phyloP scores from a whole-genome alignment of 2,888 invertebrate genomes.

The Notodonta dromedarius region DNA sequence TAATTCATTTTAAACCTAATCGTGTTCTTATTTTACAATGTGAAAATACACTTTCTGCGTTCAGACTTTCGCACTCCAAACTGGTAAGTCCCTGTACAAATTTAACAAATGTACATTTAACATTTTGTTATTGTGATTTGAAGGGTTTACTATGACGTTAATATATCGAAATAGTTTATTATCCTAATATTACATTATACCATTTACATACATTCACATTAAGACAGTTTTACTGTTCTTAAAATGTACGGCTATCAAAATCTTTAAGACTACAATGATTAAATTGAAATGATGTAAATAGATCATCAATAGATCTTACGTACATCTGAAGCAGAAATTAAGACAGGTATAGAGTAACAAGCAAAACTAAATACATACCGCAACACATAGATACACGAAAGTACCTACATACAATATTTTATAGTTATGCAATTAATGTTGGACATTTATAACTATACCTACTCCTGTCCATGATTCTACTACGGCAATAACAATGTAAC shows the following conservation, averaged over 20 bases:
- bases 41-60: constrained; percentile 80
- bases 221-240: constrained; percentile 53
- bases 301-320: neutral
- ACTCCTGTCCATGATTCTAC: constrained; percentile 26
- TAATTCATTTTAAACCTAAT: constrained; percentile 76
- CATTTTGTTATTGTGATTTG: constrained; percentile 83
- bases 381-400: neutral
- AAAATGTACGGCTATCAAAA: constrained; percentile 19
- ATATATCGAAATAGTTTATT: constrained; percentile 33
- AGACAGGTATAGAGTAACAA: neutral
- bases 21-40: constrained; percentile 81
- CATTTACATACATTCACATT: constrained; percentile 42
- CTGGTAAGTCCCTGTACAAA: constrained; percentile 81
- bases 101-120: constrained; percentile 76
- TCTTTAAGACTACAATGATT: neutral
- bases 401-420: neutral
- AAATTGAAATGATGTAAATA: neutral
- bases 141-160: constrained; percentile 53
- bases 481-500: constrained; percentile 58
- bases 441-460: constrained; percentile 28
- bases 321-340: neutral
- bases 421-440: neutral
- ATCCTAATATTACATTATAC: constrained; percentile 43
- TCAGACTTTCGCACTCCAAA: constrained; percentile 82
- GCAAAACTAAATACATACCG: constrained; percentile 3